These are phyloP conservation scores for Conger conger DNA, from an alignment of 2,113 vertebrate genomes.

Conservation along the genomic window DNA sequence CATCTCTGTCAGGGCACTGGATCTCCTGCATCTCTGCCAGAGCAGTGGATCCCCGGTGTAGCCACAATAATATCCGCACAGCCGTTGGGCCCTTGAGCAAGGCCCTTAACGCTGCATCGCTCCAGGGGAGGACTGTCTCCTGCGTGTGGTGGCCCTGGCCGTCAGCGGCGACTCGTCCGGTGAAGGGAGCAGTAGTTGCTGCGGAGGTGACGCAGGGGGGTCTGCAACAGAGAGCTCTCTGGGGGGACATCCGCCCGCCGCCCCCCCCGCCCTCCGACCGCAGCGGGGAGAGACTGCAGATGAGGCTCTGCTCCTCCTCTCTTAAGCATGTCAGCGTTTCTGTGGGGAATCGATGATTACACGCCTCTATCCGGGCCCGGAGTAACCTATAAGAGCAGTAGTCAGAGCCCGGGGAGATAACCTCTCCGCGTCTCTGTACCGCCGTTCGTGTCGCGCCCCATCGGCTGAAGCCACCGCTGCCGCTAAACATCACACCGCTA, in stretches of 20 bases:
- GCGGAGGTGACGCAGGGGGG: too few species aligned
- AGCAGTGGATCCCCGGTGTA: too few species aligned
- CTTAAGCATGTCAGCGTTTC: constrained; percentile 15
- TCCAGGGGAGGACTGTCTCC: too few species aligned
- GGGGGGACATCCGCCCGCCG: constrained; percentile 65
- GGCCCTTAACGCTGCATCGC: too few species aligned
- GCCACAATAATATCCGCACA: too few species aligned
- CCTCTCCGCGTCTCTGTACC: not conserved
- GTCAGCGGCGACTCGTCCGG: too few species aligned
- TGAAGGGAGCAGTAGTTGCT: not conserved
- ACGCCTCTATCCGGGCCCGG: not conserved
- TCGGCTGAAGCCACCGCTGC: not conserved
- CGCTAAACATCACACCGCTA: not conserved
- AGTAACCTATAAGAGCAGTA: constrained; percentile 3
- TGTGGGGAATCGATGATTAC: constrained; percentile 4
- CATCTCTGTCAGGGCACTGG: too few species aligned
- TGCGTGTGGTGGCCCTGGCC: not conserved
- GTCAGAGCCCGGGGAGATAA: not conserved
- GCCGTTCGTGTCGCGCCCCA: not conserved
- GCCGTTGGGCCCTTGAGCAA: too few species aligned
- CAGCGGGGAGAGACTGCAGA: constrained; percentile 58
- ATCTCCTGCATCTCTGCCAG: too few species aligned
- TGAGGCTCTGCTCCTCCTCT: constrained; percentile 39
- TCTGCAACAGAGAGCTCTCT: constrained; percentile 35
- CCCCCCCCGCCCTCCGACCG: constrained; percentile 54